Conservation (phyloP, 2,888 invertebrate species). For the Plebejus anna region DNA sequence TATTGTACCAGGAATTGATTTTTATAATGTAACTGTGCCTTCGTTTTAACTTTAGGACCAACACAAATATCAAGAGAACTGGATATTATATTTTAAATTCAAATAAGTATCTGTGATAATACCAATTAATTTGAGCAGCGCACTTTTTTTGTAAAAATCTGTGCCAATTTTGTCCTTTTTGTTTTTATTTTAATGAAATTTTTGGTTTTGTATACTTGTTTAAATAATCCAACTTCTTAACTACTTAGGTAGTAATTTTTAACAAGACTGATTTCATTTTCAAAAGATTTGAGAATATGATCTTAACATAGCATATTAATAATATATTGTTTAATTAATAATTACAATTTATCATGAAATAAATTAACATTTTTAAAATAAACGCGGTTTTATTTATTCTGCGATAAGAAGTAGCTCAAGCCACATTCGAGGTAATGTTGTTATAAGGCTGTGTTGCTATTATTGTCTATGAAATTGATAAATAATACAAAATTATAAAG, state of each 20-base stretch:
- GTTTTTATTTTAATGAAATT: slow-evolving; percentile 59
- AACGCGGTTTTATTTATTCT: slow-evolving; percentile 34
- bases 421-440: too few species aligned
- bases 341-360: slow-evolving; percentile 77
- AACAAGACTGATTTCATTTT: slow-evolving; percentile 81
- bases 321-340: slow-evolving; percentile 64
- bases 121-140: slow-evolving; percentile 27
- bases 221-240: slow-evolving; percentile 61
- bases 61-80: slow-evolving; percentile 23
- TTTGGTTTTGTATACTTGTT: slow-evolving; percentile 54
- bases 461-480: background rate
- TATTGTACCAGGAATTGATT: slow-evolving; percentile 5
- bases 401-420: background rate
- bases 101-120: slow-evolving; percentile 32
- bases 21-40: slow-evolving; percentile 27
- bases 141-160: slow-evolving; percentile 43
- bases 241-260: slow-evolving; percentile 75
- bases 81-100: slow-evolving; percentile 29
- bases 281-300: slow-evolving; percentile 66
- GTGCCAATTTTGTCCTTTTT: slow-evolving; percentile 61
- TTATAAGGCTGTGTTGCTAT: too few species aligned
- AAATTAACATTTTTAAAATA: slow-evolving; percentile 69
- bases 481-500: background rate
- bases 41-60: slow-evolving; percentile 26
- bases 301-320: slow-evolving; percentile 70